phyloP scores from a whole-genome alignment of 2,888 invertebrate genomes.

The Sisyra terminalis region DNA sequence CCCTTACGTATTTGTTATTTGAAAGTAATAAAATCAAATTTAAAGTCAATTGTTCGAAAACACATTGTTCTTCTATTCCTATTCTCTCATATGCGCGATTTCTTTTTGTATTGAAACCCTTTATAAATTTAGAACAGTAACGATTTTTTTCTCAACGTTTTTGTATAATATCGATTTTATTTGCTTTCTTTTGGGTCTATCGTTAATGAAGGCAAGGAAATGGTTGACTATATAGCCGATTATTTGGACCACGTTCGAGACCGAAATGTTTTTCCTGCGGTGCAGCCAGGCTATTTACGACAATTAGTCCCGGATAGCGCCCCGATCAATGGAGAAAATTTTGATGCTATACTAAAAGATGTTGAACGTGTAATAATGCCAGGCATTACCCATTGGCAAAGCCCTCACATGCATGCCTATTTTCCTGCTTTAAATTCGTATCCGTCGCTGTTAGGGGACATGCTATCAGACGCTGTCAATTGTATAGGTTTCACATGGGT shows the following conservation, averaged over 20 bases:
- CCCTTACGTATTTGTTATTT: too few species aligned
- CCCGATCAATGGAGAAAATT: slow-evolving; percentile 73
- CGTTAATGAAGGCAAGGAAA: slow-evolving; percentile 73
- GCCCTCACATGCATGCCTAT: slow-evolving; percentile 96
- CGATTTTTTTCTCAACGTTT: too few species aligned
- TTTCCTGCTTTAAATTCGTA: slow-evolving; percentile 91
- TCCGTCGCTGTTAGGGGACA: slow-evolving; percentile 88
- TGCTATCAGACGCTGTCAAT: slow-evolving; percentile 89
- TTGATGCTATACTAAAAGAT: slow-evolving; percentile 84
- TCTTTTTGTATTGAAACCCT: too few species aligned
- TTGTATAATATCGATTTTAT: too few species aligned
- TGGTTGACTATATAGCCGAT: slow-evolving; percentile 97
- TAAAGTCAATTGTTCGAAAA: too few species aligned
- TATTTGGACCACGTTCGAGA: slow-evolving; percentile 85
- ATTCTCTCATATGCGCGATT: too few species aligned
- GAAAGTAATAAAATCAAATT: too few species aligned
- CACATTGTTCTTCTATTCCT: too few species aligned
- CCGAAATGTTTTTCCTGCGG: slow-evolving; percentile 81
- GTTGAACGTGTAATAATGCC: slow-evolving; percentile 93
- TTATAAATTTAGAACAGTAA: too few species aligned
- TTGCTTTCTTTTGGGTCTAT: too few species aligned
- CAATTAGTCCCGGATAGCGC: slow-evolving; percentile 72
- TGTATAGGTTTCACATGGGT: slow-evolving; percentile 96
- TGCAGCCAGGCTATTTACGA: slow-evolving; percentile 87
- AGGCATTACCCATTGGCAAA: slow-evolving; percentile 94